phyloP scores from a whole-genome alignment of 2,888 invertebrate species.

The Thecocarcelia acutangulata region DNA sequence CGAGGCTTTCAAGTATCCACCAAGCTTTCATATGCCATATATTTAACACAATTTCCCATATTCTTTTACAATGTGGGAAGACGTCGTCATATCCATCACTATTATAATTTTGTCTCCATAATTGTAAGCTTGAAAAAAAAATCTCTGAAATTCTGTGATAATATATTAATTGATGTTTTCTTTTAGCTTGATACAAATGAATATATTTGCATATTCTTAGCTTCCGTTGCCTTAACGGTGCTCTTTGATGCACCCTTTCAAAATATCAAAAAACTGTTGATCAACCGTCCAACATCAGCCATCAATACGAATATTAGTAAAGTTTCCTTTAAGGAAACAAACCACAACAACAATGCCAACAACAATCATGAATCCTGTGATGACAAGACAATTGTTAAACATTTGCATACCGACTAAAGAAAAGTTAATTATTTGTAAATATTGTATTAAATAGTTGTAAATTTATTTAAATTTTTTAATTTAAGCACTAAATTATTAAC shows the following conservation, averaged over 20 bases:
- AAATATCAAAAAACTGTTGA: slow-evolving; percentile 84
- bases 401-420: slow-evolving; percentile 75
- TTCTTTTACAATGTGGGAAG: slow-evolving; percentile 87
- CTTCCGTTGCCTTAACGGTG: slow-evolving; percentile 84
- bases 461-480: slow-evolving; percentile 54
- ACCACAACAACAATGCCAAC: background rate
- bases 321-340: slow-evolving; percentile 6
- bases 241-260: slow-evolving; percentile 87
- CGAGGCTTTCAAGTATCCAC: slow-evolving; percentile 85
- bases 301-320: slow-evolving; percentile 41
- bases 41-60: slow-evolving; percentile 87
- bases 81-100: slow-evolving; percentile 83
- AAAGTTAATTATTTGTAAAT: slow-evolving; percentile 37
- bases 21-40: slow-evolving; percentile 87
- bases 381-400: slow-evolving; percentile 55
- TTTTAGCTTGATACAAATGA: slow-evolving; percentile 85
- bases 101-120: slow-evolving; percentile 84
- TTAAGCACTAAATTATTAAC: slow-evolving; percentile 41
- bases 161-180: background rate
- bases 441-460: slow-evolving; percentile 63
- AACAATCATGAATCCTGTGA: slow-evolving; percentile 38
- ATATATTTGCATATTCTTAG: slow-evolving; percentile 83
- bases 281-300: slow-evolving; percentile 72
- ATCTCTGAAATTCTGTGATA: background rate
- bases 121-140: slow-evolving; percentile 81